Conservation (phyloP, 2,113 vertebrate genomes). For the Brachyistius frenatus region DNA sequence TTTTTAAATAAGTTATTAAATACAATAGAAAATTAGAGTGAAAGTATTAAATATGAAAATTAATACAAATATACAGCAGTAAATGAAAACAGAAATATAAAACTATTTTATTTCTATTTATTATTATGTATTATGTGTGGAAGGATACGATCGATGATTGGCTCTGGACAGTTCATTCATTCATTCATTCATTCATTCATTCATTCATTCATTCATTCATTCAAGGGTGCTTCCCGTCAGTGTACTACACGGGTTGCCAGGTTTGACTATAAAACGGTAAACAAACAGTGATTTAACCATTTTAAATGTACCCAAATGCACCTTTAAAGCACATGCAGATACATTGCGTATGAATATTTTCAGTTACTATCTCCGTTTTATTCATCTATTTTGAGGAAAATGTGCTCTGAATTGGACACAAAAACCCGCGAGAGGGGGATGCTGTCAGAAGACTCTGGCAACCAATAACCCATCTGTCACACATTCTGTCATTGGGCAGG, state of each 20-base stretch:
- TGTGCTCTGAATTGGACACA: background rate
- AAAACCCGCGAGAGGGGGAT: background rate
- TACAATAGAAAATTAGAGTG: too few relatives aligned
- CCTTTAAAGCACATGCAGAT: background rate
- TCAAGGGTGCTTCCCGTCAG: background rate
- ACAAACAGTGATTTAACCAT: background rate
- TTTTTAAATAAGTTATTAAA: too few relatives aligned
- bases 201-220: slow-evolving; percentile 29
- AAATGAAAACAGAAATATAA: too few relatives aligned
- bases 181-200: background rate
- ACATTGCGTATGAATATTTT: background rate
- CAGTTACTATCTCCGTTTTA: too few relatives aligned
- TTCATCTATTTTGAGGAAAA: accelerated
- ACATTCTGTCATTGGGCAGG: slow-evolving; percentile 57
- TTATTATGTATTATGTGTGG: background rate
- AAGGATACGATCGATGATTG: background rate
- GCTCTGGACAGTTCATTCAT: slow-evolving; percentile 12
- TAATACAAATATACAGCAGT: too few relatives aligned
- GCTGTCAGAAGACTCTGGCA: slow-evolving; percentile 57
- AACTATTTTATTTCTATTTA: too few relatives aligned
- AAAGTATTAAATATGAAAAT: too few relatives aligned
- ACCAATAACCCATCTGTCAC: slow-evolving; percentile 65
- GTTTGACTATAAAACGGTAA: background rate
- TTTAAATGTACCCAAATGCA: background rate
- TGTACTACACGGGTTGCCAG: slow-evolving; percentile 40